Conservation (phyloP, 2,888 invertebrate genomes). For the Drosophila multiciliata region DNA sequence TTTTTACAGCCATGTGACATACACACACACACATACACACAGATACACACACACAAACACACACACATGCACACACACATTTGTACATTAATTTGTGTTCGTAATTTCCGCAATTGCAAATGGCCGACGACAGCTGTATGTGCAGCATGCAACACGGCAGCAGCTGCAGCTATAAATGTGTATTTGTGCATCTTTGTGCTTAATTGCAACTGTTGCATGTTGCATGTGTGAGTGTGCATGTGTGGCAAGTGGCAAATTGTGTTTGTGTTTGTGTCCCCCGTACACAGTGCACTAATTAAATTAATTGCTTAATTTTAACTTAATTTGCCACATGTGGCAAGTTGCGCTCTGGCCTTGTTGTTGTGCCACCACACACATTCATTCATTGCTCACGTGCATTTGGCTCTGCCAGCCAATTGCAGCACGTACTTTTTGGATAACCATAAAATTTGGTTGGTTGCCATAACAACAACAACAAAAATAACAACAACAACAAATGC, state of each 20-base stretch:
- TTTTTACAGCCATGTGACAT: conserved; percentile 30
- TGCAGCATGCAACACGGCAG: conserved; percentile 29
- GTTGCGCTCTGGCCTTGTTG: conserved; percentile 43
- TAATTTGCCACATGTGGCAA: conserved; percentile 80
- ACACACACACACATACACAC: too few species aligned
- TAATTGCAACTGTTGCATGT: conserved; percentile 57
- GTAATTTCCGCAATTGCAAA: conserved; percentile 74
- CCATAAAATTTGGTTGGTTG: conserved; percentile 66
- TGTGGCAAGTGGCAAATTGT: conserved; percentile 5
- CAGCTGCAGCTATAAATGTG: conserved; percentile 21
- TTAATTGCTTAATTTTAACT: conserved; percentile 81
- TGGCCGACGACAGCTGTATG: conserved; percentile 42
- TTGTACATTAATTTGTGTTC: conserved; percentile 61
- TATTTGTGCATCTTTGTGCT: conserved; percentile 8
- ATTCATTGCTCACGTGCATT: conserved; percentile 56
- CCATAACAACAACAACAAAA: conserved; percentile 14
- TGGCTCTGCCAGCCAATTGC: conserved; percentile 47
- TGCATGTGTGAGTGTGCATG: conserved; percentile 28
- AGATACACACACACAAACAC: too few species aligned
- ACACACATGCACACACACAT: too few species aligned
- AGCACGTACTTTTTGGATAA: conserved; percentile 54
- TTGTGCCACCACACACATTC: conserved; percentile 15
- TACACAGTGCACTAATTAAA: conserved; percentile 71
- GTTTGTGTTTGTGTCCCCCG: conserved; percentile 20
- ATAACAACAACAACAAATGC: conserved; percentile 6